Percentiles rank a stretch among this genome's conserved stretches.
Conservation (phyloP, 2,888 invertebrate genomes). For the Margaritifera margaritifera region DNA sequence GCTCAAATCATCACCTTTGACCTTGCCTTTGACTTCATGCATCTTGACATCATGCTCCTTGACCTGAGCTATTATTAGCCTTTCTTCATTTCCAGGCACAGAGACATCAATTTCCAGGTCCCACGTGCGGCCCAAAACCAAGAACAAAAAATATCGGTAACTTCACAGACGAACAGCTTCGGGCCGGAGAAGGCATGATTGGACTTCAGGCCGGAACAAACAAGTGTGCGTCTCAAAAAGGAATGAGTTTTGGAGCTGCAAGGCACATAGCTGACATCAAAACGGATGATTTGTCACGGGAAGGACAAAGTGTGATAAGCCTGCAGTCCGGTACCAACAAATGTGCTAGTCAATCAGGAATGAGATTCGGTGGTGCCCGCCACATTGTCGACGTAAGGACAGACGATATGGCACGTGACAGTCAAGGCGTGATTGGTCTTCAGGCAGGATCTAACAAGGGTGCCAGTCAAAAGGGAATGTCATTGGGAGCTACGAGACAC, state of each 20-base stretch:
- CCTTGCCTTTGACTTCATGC: no score
- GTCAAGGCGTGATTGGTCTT: conserved; percentile 54
- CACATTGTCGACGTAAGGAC: conserved; percentile 49
- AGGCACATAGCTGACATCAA: conserved; percentile 62
- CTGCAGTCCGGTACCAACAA: conserved; percentile 65
- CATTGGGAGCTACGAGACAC: conserved; percentile 62
- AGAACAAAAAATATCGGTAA: conserved; percentile 58
- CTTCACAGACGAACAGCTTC: conserved; percentile 64
- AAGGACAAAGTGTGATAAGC: conserved; percentile 55
- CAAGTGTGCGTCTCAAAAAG: conserved; percentile 69
- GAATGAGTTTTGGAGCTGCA: conserved; percentile 62
- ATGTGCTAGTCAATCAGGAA: conserved; percentile 63
- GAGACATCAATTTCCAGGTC: conserved; percentile 63
- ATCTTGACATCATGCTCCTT: no score
- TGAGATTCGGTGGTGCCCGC: conserved; percentile 55
- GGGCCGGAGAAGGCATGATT: conserved; percentile 62
- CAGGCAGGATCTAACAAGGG: conserved; percentile 66
- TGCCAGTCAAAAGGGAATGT: conserved; percentile 60
- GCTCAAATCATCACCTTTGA: no score
- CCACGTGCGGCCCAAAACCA: conserved; percentile 67
- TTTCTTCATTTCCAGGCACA: conserved; percentile 53
- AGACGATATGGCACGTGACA: conserved; percentile 41
- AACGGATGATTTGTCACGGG: conserved; percentile 53
- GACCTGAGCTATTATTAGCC: no score
- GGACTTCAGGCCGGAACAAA: conserved; percentile 71